Evolutionary conservation across 2,888 invertebrate species (phyloP).

Genomic region (Chalcosyrphus nemorum): DNA sequence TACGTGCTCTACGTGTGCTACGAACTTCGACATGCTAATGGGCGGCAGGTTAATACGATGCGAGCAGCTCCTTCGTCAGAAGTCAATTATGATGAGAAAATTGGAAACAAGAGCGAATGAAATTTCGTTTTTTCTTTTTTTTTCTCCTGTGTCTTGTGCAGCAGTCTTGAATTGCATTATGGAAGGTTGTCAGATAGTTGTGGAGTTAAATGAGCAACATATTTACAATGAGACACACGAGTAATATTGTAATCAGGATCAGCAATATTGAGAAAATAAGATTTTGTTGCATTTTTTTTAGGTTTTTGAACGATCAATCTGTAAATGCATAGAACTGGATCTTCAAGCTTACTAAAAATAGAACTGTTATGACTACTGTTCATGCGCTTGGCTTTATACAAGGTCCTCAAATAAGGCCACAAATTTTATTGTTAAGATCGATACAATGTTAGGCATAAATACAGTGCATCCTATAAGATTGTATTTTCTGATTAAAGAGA

Average conservation of each 20-base stretch:
- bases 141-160: neutral
- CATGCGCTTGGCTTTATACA: too few species aligned
- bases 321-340: too few species aligned
- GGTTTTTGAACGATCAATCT: too few species aligned
- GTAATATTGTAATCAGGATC: neutral
- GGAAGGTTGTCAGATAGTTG: neutral
- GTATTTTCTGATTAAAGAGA: too few species aligned
- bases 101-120: constrained; percentile 66
- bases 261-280: too few species aligned
- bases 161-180: neutral
- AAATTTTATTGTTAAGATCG: too few species aligned
- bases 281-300: too few species aligned
- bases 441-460: too few species aligned
- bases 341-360: too few species aligned
- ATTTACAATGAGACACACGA: neutral
- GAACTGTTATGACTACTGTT: too few species aligned
- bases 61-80: constrained; percentile 67
- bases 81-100: constrained; percentile 73
- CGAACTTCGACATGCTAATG: constrained; percentile 72
- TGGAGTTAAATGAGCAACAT: neutral
- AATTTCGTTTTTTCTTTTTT: constrained; percentile 11
- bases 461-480: too few species aligned
- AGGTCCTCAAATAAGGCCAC: too few species aligned
- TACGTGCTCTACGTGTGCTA: constrained; percentile 69
- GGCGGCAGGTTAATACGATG: constrained; percentile 65